Conservation (phyloP, 1,140 invertebrate species). For the Stratiolaelaps scimitus region DNA sequence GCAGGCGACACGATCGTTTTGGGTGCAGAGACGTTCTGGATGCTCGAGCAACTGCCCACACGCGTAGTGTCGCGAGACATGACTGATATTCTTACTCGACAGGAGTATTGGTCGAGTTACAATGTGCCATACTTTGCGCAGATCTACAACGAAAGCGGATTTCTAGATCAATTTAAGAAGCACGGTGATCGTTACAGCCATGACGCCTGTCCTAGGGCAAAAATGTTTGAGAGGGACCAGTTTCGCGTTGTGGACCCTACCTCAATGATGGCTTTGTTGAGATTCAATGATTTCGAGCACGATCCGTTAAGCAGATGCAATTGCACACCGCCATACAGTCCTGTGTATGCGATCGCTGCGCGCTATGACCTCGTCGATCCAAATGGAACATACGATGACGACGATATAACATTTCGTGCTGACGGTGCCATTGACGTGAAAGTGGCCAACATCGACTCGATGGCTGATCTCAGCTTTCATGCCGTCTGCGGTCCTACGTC, state of each 20-base stretch:
- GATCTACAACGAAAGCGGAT: conserved; percentile 15
- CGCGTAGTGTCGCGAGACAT: neutral
- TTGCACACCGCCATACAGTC: conserved; percentile 34
- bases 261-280: conserved; percentile 6
- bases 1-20: neutral
- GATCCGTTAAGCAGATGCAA: conserved; percentile 34
- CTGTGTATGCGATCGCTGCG: conserved; percentile 30
- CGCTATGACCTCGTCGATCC: conserved; percentile 34
- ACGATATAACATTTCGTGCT: neutral
- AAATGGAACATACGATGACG: conserved; percentile 31
- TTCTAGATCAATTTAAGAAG: neutral
- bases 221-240: conserved; percentile 14
- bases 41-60: conserved; percentile 18
- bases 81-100: neutral
- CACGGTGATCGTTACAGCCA: conserved; percentile 12
- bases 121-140: conserved; percentile 10
- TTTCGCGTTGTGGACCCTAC: neutral
- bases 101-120: conserved; percentile 19
- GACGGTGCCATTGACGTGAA: conserved; percentile 33
- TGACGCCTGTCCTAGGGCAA: conserved; percentile 13
- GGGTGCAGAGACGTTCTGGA: conserved; percentile 2
- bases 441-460: neutral
- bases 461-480: too few species aligned
- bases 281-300: conserved; percentile 4
- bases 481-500: conserved; percentile 1